These are phyloP conservation scores for Leucophora obtusa DNA, from an alignment of 2,888 invertebrate species.

Conservation along the genomic window DNA sequence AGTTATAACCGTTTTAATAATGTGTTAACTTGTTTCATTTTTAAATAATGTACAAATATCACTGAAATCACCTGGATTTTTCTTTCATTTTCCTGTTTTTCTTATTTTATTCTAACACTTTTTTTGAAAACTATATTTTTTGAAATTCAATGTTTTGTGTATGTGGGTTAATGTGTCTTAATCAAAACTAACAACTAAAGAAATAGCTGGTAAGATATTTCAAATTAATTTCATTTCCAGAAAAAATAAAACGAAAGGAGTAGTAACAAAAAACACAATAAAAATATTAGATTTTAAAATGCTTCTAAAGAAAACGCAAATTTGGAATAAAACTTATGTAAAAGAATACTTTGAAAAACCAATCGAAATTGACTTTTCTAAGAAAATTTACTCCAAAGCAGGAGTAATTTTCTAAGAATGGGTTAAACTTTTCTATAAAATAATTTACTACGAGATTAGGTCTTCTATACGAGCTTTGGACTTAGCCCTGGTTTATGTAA, in stretches of 20 bases:
- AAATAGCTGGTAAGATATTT: conserved; percentile 74
- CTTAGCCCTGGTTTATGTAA: no score
- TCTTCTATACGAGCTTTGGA: no score
- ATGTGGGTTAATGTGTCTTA: conserved; percentile 41
- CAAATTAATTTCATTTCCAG: neutral
- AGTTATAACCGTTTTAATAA: conserved; percentile 67
- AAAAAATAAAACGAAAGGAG: neutral
- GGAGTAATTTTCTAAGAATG: no score
- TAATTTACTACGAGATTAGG: no score
- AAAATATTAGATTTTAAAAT: neutral
- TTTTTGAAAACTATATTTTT: conserved; percentile 33
- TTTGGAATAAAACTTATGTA: no score
- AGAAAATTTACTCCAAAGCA: no score
- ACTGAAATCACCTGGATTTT: neutral
- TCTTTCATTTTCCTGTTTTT: conserved; percentile 35
- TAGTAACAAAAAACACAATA: neutral
- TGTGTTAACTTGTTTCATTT: conserved; percentile 45
- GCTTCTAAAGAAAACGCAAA: no score
- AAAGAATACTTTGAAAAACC: no score
- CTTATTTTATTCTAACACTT: conserved; percentile 39
- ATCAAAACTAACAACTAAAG: conserved; percentile 55
- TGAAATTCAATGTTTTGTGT: conserved; percentile 39
- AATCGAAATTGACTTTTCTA: no score
- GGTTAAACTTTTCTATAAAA: no score
- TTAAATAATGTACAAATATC: conserved; percentile 11